These are phyloP conservation scores for Porites lutea DNA, from an alignment of 64 coral and sea anemone species.

Conservation along the genomic window DNA sequence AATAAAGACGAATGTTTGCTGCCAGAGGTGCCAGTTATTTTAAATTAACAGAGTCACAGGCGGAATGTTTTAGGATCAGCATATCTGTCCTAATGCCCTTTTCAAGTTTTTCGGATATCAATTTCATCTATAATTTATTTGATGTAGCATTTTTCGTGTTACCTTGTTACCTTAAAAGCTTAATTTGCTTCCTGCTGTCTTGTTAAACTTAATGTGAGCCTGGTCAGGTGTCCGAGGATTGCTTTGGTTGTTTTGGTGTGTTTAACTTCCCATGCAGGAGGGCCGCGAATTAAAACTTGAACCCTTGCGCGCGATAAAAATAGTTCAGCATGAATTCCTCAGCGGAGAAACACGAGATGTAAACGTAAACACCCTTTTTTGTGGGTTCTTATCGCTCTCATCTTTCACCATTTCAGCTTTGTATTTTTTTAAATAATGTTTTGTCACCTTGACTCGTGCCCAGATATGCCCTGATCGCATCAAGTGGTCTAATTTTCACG, in stretches of 20 bases:
- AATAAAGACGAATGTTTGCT: not conserved
- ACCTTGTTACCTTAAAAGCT: not conserved
- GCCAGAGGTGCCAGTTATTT: not conserved
- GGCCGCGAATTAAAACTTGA: not conserved
- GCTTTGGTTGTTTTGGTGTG: not conserved
- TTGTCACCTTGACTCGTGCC: not conserved
- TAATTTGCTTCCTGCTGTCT: not conserved
- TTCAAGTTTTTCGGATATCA: not conserved
- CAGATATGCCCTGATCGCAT: not conserved
- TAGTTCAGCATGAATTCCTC: conserved; percentile 26
- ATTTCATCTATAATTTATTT: conserved; percentile 22
- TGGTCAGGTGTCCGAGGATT: not conserved
- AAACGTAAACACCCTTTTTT: conserved; percentile 3
- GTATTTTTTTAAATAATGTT: not conserved
- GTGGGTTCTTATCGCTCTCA: conserved; percentile 34
- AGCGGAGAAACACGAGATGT: conserved; percentile 22
- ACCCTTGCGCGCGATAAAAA: not conserved
- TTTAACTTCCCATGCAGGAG: conserved; percentile 22
- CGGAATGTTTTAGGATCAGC: conserved; percentile 15
- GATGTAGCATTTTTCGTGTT: conserved; percentile 3
- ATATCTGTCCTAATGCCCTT: conserved; percentile 13
- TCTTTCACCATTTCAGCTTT: conserved; percentile 45
- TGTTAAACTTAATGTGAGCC: not conserved
- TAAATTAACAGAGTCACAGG: conserved; percentile 10
- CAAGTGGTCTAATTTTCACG: not conserved